Conservation (phyloP, 2,797 vertebrate genomes). For the Smutsia gigantea region DNA sequence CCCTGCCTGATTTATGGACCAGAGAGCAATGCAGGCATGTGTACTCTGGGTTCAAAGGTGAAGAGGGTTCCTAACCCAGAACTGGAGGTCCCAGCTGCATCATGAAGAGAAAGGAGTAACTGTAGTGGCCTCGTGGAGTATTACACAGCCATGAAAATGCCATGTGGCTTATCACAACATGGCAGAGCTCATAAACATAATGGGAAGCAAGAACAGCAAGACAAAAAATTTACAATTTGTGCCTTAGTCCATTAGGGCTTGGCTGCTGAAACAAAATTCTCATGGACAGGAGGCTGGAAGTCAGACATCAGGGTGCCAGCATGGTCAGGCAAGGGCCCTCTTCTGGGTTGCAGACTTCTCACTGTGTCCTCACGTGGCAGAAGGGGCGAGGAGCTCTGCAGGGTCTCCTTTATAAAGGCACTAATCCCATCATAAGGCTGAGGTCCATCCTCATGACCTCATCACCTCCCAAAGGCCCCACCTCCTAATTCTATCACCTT, state of each 20-base stretch:
- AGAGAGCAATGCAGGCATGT: accelerated
- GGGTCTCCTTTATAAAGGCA: not conserved
- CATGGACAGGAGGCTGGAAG: not conserved
- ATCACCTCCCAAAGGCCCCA: not conserved
- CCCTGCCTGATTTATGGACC: accelerated
- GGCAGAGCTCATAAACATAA: not conserved
- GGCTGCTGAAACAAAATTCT: not conserved
- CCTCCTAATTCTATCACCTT: not conserved
- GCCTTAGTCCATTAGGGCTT: not conserved
- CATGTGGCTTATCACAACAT: no score
- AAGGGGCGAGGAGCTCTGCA: not conserved
- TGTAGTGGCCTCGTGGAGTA: not conserved
- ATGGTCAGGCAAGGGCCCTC: not conserved
- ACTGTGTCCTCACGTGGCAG: accelerated
- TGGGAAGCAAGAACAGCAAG: not conserved
- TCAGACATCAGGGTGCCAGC: not conserved
- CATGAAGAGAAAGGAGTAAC: not conserved
- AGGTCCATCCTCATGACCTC: not conserved
- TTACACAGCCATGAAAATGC: not conserved
- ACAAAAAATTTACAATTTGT: no score
- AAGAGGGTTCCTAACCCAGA: no score
- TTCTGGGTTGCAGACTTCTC: not conserved
- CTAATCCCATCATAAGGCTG: no score
- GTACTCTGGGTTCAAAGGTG: not conserved
- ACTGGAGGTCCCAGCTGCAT: accelerated